Percentiles rank a stretch among this genome's conserved stretches.
Evolutionary conservation across 2,888 invertebrate species (phyloP).

Genomic region (Thymelicus acteon): DNA sequence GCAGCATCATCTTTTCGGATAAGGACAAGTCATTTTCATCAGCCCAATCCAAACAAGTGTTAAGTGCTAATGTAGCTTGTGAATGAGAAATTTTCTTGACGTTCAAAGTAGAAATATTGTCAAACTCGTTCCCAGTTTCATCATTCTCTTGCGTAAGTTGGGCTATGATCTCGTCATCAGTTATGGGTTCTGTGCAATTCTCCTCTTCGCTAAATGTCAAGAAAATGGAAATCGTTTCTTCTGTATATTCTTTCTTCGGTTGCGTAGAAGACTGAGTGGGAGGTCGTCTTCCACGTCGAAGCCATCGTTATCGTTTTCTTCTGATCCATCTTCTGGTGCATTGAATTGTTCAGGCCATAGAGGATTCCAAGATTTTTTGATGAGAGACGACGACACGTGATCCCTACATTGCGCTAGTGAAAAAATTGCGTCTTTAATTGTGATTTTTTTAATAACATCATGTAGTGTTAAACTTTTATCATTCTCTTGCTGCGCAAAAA

Average conservation of each 20-base stretch:
- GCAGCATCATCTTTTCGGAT: conserved; percentile 38
- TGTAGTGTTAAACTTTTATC: conserved; percentile 15
- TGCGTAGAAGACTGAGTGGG: conserved; percentile 33
- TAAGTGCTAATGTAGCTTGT: conserved; percentile 35
- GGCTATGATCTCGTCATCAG: conserved; percentile 40
- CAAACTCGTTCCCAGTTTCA: conserved; percentile 32
- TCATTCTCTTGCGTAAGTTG: conserved; percentile 40
- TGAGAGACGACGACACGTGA: conserved; percentile 25
- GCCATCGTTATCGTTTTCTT: conserved; percentile 28
- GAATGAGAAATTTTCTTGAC: conserved; percentile 38
- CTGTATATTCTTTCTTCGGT: no score
- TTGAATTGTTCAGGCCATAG: conserved; percentile 38
- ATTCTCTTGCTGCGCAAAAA: neutral
- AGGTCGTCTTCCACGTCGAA: conserved; percentile 36
- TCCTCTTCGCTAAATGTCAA: conserved; percentile 37
- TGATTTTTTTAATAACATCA: conserved; percentile 34
- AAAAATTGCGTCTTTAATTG: conserved; percentile 40
- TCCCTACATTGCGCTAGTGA: conserved; percentile 38
- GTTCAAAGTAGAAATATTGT: conserved; percentile 28
- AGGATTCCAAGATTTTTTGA: conserved; percentile 38
- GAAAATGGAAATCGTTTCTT: conserved; percentile 3
- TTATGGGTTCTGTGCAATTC: conserved; percentile 38
- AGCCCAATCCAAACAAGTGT: conserved; percentile 37
- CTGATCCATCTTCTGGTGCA: conserved; percentile 39
- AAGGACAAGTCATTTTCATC: conserved; percentile 37